Evolutionary conservation across 2,113 vertebrate genomes (phyloP).

Genomic region (Corynorhinus townsendii): DNA sequence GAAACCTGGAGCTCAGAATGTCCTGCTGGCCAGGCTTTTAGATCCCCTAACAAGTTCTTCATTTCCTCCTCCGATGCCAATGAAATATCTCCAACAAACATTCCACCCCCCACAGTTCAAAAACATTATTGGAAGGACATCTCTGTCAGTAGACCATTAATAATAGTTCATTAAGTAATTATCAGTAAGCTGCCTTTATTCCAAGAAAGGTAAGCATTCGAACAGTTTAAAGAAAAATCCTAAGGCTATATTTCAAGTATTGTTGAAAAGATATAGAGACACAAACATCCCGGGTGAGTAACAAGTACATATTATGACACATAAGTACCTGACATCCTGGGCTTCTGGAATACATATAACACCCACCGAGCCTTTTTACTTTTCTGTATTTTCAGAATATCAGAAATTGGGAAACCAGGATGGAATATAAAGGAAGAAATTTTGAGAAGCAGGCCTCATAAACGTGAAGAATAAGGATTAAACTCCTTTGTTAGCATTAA

Average conservation of each 20-base stretch:
- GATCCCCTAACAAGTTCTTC: not conserved
- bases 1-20: not conserved
- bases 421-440: not conserved
- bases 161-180: not conserved
- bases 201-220: not conserved
- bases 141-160: not conserved
- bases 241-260: not conserved
- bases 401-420: not conserved
- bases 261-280: not conserved
- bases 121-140: constrained; percentile 2
- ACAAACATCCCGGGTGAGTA: not conserved
- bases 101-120: constrained; percentile 1
- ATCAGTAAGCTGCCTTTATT: not conserved
- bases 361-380: not conserved
- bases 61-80: constrained; percentile 1
- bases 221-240: constrained; percentile 19
- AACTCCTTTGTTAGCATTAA: constrained; percentile 25
- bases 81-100: constrained; percentile 36
- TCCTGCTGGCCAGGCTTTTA: not conserved
- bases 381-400: not conserved
- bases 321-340: not conserved
- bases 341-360: not conserved
- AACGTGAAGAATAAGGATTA: not conserved
- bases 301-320: not conserved
- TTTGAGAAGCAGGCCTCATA: not conserved